Evolutionary conservation across 2,888 invertebrate species (phyloP).

Genomic region (Acronicta aceris): DNA sequence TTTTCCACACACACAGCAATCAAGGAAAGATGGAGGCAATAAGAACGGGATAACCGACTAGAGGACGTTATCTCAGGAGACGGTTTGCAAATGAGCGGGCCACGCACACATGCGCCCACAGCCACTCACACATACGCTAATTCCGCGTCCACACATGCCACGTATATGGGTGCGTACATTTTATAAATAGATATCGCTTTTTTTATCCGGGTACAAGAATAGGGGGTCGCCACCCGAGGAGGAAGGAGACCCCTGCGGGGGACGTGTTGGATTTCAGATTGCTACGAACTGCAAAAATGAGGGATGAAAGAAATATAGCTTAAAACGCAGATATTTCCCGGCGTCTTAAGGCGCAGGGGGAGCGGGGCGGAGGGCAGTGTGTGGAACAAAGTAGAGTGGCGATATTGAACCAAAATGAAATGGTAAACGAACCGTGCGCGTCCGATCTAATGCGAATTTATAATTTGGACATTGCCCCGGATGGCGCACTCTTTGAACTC

Average conservation of each 20-base stretch:
- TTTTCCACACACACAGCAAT: conserved; percentile 86
- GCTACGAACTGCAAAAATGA: conserved; percentile 90
- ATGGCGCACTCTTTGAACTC: conserved; percentile 86
- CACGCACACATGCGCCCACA: conserved; percentile 71
- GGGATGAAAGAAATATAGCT: conserved; percentile 90
- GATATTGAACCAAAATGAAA: conserved; percentile 89
- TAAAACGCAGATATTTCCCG: conserved; percentile 90
- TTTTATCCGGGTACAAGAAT: conserved; percentile 89
- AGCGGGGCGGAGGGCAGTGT: conserved; percentile 80
- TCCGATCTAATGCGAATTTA: conserved; percentile 90
- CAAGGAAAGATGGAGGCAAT: conserved; percentile 87
- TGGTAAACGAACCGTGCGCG: conserved; percentile 89
- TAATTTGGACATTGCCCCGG: conserved; percentile 88
- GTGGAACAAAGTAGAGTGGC: conserved; percentile 89
- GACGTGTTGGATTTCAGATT: conserved; percentile 90
- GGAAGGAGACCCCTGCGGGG: conserved; percentile 84
- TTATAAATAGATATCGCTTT: conserved; percentile 90
- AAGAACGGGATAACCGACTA: conserved; percentile 88
- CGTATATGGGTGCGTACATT: conserved; percentile 85
- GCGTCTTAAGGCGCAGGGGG: conserved; percentile 86
- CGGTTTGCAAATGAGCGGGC: conserved; percentile 89
- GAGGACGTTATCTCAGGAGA: conserved; percentile 89
- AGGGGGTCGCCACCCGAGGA: conserved; percentile 82
- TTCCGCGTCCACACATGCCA: conserved; percentile 80
- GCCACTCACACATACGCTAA: conserved; percentile 74